Conservation (phyloP, 23 tunicate species). For the Trididemnum miniatum region DNA sequence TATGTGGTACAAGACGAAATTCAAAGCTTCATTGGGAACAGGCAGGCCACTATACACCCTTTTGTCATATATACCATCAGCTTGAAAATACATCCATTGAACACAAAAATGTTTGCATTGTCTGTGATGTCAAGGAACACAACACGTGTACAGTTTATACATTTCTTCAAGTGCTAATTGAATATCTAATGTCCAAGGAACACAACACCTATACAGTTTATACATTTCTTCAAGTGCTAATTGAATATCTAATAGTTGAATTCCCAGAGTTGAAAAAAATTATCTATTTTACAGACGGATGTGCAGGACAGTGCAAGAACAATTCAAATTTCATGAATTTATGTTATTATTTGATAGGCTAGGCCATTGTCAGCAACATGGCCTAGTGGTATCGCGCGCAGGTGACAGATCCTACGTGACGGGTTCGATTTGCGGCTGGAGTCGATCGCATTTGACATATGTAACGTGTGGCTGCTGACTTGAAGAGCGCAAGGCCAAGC, state of each 20-base stretch:
- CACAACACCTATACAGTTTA: constrained; percentile 14
- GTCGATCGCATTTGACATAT: no score
- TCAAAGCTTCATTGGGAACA: constrained; percentile 7
- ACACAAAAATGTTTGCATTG: constrained; percentile 11
- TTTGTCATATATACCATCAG: not conserved
- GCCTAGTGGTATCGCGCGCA: no score
- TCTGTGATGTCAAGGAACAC: constrained; percentile 17
- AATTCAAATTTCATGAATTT: constrained; percentile 22
- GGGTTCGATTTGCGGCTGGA: no score
- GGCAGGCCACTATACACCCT: constrained; percentile 21
- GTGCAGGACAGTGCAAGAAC: constrained; percentile 19
- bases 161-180: constrained; percentile 18
- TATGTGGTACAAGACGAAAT: constrained; percentile 20
- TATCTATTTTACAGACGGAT: not conserved
- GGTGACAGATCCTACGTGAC: no score
- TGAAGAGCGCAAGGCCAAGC: no score
- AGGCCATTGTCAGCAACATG: no score
- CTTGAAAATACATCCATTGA: constrained; percentile 1
- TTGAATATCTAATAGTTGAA: not conserved
- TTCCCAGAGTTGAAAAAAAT: not conserved
- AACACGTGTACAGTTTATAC: not conserved
- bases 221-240: constrained; percentile 11
- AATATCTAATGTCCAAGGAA: not conserved
- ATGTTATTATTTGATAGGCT: not conserved
- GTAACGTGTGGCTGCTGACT: no score